These are phyloP conservation scores for Ceyx melanurus DNA, from an alignment of 2,113 vertebrate genomes.

Conservation along the genomic window DNA sequence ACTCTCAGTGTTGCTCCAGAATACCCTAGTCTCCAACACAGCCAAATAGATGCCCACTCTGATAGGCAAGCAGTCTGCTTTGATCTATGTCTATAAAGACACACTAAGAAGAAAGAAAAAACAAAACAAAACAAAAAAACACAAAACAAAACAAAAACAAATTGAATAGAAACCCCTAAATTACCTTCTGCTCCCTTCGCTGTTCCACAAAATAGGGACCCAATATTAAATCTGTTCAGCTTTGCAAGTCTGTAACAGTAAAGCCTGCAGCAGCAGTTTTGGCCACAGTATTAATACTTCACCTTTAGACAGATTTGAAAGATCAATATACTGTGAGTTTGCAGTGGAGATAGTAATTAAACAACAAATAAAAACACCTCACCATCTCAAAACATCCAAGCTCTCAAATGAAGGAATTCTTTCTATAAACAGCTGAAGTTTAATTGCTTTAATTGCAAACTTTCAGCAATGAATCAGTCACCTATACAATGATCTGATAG, in stretches of 20 bases:
- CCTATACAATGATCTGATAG: conserved; percentile 2
- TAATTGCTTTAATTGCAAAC: conserved; percentile 14
- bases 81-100: neutral
- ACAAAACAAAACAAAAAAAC: neutral
- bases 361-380: neutral
- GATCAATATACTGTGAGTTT: neutral
- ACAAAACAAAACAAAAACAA: neutral
- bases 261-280: neutral
- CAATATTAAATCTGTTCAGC: neutral
- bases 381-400: neutral
- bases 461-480: conserved; percentile 37
- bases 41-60: neutral
- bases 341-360: neutral
- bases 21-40: neutral
- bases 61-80: neutral
- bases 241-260: neutral
- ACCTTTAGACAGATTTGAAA: neutral
- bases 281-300: neutral
- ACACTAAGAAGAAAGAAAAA: accelerated
- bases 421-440: neutral
- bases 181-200: neutral
- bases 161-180: neutral
- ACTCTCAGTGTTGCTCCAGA: neutral
- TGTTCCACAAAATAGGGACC: neutral
- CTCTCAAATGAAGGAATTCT: neutral